Evolutionary conservation across 2,888 invertebrate species (phyloP).

Genomic region (Dolichopus griseipennis): DNA sequence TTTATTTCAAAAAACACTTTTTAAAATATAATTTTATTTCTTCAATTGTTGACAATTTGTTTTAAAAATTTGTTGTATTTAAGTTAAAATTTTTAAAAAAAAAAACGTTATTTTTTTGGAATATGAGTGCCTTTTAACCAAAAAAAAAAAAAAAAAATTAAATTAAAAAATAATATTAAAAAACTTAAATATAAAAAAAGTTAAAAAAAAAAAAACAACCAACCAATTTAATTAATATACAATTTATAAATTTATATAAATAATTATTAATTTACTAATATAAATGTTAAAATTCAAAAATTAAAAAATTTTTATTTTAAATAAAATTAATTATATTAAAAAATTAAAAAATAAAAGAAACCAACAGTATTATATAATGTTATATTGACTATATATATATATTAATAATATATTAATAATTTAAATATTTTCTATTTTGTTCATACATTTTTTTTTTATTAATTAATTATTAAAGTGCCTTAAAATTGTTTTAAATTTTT

Average conservation of each 20-base stretch:
- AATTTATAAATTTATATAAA: not conserved
- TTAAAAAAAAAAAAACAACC: not conserved
- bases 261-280: not conserved
- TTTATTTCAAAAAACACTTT: not conserved
- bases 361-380: no score
- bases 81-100: not conserved
- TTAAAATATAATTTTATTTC: not conserved
- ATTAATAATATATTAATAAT: no score
- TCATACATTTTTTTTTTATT: no score
- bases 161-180: not conserved
- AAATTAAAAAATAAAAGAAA: no score
- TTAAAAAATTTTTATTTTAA: not conserved
- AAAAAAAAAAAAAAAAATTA: not conserved
- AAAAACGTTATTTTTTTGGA: not conserved
- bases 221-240: not conserved
- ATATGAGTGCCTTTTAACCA: not conserved
- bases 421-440: no score
- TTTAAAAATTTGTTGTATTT: no score
- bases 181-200: not conserved
- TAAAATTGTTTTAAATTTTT: no score
- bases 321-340: no score
- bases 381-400: no score
- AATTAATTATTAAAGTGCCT: no score
- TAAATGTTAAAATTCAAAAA: slow-evolving; percentile 25
- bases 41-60: not conserved